phyloP scores from a whole-genome alignment of 2,797 vertebrate species.

The Aeoliscus strigatus region DNA sequence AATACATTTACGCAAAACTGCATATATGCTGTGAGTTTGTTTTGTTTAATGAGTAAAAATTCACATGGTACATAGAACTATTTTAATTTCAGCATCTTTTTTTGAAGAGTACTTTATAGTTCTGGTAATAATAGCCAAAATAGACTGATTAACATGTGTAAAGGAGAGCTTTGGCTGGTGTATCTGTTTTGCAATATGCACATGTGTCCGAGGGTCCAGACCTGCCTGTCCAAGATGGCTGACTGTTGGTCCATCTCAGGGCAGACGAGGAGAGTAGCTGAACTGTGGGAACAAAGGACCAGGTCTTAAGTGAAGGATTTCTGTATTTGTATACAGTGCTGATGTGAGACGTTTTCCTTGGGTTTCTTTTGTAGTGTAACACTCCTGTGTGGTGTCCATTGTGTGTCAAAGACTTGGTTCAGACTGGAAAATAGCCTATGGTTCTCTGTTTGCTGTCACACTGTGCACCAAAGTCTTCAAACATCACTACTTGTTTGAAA shows the following conservation, averaged over 20 bases:
- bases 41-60: slow-evolving; percentile 14
- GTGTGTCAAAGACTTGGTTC: slow-evolving; percentile 15
- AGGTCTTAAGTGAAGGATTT: slow-evolving; percentile 51
- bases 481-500: slow-evolving; percentile 14
- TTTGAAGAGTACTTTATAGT: slow-evolving; percentile 37
- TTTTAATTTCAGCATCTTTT: slow-evolving; percentile 44
- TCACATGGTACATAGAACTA: slow-evolving; percentile 55
- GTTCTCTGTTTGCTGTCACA: slow-evolving; percentile 29
- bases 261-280: slow-evolving; percentile 17
- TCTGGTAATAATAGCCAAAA: slow-evolving; percentile 40
- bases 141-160: slow-evolving; percentile 43
- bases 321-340: slow-evolving; percentile 50
- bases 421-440: slow-evolving; percentile 12
- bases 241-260: slow-evolving; percentile 25
- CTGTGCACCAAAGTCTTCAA: slow-evolving; percentile 58
- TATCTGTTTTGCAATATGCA: slow-evolving; percentile 3
- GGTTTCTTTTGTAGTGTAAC: slow-evolving; percentile 31
- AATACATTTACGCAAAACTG: slow-evolving; percentile 55
- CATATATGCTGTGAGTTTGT: slow-evolving; percentile 59
- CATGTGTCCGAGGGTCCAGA: slow-evolving; percentile 14
- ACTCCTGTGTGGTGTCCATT: slow-evolving; percentile 25
- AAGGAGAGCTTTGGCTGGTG: slow-evolving; percentile 23
- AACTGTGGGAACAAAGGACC: slow-evolving; percentile 20
- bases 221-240: slow-evolving; percentile 18
- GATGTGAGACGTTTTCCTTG: slow-evolving; percentile 21